These are phyloP conservation scores for Bolinopsis microptera DNA, from an alignment of 37 sponge, comb jelly and placozoan genomes.

Conservation along the genomic window DNA sequence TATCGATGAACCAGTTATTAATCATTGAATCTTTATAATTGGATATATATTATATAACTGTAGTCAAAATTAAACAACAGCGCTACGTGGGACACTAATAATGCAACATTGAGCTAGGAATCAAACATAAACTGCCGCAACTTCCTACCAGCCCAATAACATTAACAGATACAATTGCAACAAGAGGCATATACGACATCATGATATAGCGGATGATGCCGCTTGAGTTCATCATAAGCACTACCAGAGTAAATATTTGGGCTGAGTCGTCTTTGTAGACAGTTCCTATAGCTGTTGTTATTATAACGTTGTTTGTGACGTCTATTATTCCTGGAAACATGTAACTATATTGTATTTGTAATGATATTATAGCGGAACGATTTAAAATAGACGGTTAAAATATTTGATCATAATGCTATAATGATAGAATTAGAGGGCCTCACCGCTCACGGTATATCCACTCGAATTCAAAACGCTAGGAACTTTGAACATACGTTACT, in stretches of 20 bases:
- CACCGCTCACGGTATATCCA: too few relatives aligned
- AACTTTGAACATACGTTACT: too few relatives aligned
- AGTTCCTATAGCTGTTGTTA: slow-evolving; percentile 7
- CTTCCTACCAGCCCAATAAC: neutral
- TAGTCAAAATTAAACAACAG: too few relatives aligned
- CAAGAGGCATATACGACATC: slow-evolving; percentile 17
- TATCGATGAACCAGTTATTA: too few relatives aligned
- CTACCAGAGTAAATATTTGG: neutral
- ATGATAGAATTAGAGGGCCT: too few relatives aligned
- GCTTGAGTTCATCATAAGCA: slow-evolving; percentile 25
- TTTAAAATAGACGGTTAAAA: neutral
- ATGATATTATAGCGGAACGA: too few relatives aligned
- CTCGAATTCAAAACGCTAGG: too few relatives aligned
- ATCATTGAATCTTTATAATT: too few relatives aligned
- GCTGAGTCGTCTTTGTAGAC: slow-evolving; percentile 40
- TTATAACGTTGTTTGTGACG: slow-evolving; percentile 1
- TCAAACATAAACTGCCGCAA: neutral
- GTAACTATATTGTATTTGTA: too few relatives aligned
- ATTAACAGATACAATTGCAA: slow-evolving; percentile 7
- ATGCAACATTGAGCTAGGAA: neutral
- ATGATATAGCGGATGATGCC: slow-evolving; percentile 5
- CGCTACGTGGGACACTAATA: too few relatives aligned
- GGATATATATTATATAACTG: too few relatives aligned
- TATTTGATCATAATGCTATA: neutral
- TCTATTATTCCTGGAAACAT: slow-evolving; percentile 26